Percentiles rank a stretch among this genome's conserved stretches.
Conservation (phyloP, 2,888 invertebrate genomes). For the Chrysina gloriosa region DNA sequence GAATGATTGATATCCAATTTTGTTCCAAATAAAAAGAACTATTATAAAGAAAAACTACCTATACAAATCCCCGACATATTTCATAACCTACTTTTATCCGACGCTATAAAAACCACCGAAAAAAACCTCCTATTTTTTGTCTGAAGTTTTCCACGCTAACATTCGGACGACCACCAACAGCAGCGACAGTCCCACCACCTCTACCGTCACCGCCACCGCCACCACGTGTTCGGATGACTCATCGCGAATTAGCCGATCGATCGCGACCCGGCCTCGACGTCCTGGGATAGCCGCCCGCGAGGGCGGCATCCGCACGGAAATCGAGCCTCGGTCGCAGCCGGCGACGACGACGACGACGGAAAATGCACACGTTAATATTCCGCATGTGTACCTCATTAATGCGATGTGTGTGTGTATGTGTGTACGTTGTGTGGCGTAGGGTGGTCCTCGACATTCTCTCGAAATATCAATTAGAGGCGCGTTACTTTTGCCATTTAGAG, state of each 20-base stretch:
- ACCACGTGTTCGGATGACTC: conserved; percentile 33
- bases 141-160: neutral
- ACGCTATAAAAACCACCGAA: neutral
- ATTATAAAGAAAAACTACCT: no score
- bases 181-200: no score
- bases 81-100: no score
- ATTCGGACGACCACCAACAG: neutral
- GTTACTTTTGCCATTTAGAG: conserved; percentile 12
- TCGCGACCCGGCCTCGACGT: conserved; percentile 13
- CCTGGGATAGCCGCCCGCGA: conserved; percentile 6
- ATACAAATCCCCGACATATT: no score
- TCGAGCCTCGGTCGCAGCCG: neutral
- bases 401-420: neutral
- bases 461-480: conserved; percentile 30
- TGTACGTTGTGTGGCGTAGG: conserved; percentile 18
- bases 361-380: conserved; percentile 32
- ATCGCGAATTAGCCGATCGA: conserved; percentile 35
- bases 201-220: neutral
- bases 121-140: neutral
- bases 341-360: conserved; percentile 1
- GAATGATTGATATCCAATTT: no score
- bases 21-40: no score
- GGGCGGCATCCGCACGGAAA: neutral
- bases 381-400: conserved; percentile 34
- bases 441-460: conserved; percentile 13